Percentiles rank a stretch among this genome's conserved stretches.
Evolutionary conservation across 2,888 invertebrate species (phyloP).

Genomic region (Ennomos erosarius): DNA sequence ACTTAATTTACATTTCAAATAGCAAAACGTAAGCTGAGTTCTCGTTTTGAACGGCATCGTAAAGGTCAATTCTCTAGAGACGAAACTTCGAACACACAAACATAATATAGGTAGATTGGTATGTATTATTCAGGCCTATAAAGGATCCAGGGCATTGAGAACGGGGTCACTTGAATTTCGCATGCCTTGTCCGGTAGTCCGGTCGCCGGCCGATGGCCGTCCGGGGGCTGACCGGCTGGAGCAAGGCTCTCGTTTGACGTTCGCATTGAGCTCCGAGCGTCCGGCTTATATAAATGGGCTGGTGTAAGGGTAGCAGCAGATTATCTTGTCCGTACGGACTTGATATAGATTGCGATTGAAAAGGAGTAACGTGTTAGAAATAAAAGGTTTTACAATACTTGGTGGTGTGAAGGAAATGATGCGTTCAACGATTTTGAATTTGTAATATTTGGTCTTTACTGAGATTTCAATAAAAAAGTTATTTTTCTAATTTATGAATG

Average conservation of each 20-base stretch:
- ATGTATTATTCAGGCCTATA: slow-evolving; percentile 39
- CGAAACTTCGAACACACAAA: slow-evolving; percentile 18
- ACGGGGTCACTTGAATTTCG: slow-evolving; percentile 36
- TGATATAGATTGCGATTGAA: neutral
- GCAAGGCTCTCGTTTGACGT: slow-evolving; percentile 42
- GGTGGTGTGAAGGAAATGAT: neutral
- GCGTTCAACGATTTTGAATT: neutral
- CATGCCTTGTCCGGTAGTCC: slow-evolving; percentile 28
- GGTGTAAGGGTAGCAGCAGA: slow-evolving; percentile 28
- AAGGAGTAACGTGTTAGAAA: slow-evolving; percentile 2
- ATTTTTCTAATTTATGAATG: too few relatives aligned
- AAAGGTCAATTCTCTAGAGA: slow-evolving; percentile 34
- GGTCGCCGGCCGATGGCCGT: slow-evolving; percentile 6
- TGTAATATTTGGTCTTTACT: too few relatives aligned
- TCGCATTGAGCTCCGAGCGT: slow-evolving; percentile 41
- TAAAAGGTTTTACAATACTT: neutral
- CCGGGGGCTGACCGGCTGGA: slow-evolving; percentile 18
- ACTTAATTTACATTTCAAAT: slow-evolving; percentile 29
- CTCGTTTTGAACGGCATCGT: slow-evolving; percentile 27
- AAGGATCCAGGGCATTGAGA: slow-evolving; percentile 32
- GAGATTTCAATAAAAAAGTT: too few relatives aligned
- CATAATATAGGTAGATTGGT: slow-evolving; percentile 30
- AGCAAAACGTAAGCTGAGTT: slow-evolving; percentile 14
- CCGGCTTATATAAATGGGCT: slow-evolving; percentile 30
- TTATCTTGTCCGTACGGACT: slow-evolving; percentile 24